A percentile compares a stretch with the other conserved stretches of the same genome.
Evolutionary conservation across 1,140 invertebrate genomes (phyloP).

Genomic region (Nylanderia fulva): DNA sequence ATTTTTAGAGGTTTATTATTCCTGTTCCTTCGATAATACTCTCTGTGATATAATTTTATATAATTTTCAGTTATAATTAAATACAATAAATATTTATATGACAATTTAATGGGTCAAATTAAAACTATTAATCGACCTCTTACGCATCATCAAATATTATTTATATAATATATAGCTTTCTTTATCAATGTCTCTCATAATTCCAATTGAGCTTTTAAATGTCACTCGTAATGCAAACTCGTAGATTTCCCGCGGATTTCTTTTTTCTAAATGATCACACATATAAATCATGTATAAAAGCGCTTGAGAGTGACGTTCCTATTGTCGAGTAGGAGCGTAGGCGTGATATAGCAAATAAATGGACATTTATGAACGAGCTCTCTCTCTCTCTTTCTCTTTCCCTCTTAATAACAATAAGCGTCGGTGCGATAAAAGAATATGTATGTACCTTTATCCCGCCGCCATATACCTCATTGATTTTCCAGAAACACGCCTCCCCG

Average conservation of each 20-base stretch:
- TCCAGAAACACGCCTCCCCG: slow-evolving; percentile 57
- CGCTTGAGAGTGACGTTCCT: not conserved
- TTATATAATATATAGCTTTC: too few relatives aligned
- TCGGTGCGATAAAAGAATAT: slow-evolving; percentile 60
- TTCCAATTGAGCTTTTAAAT: slow-evolving; percentile 11
- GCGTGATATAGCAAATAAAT: slow-evolving; percentile 38
- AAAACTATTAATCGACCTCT: not conserved
- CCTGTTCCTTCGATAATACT: not conserved
- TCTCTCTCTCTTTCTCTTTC: slow-evolving; percentile 9
- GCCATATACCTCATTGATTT: slow-evolving; percentile 66
- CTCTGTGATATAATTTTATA: not conserved
- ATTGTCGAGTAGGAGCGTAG: slow-evolving; percentile 15
- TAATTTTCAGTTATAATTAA: not conserved
- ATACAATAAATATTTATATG: not conserved
- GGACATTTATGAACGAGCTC: slow-evolving; percentile 45
- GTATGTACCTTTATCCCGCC: slow-evolving; percentile 45
- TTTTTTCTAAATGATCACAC: not conserved
- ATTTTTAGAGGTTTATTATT: not conserved
- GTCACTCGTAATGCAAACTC: not conserved
- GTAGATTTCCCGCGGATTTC: not conserved
- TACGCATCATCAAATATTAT: not conserved
- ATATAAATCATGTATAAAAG: slow-evolving; percentile 20
- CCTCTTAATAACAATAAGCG: slow-evolving; percentile 58
- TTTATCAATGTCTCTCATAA: not conserved
- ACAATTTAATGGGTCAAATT: not conserved